These are phyloP conservation scores for Lissonota sp. DNA, from an alignment of 2,888 invertebrate genomes.

Conservation along the genomic window DNA sequence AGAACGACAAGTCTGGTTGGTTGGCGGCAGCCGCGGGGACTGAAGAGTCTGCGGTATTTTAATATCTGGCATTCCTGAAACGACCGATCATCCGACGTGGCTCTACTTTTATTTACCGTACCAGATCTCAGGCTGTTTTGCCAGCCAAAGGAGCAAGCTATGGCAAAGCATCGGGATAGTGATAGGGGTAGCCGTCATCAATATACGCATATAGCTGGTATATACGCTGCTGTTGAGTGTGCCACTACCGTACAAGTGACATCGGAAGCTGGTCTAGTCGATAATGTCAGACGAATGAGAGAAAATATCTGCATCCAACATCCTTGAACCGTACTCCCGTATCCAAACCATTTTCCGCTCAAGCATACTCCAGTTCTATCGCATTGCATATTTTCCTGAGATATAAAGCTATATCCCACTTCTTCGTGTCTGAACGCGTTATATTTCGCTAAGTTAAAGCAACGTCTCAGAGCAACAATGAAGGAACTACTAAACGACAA, in stretches of 20 bases:
- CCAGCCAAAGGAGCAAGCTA: constrained; percentile 22
- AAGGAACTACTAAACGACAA: too few relatives aligned
- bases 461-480: too few relatives aligned
- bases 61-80: constrained; percentile 83
- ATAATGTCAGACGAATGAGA: constrained; percentile 3
- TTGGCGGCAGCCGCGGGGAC: constrained; percentile 70
- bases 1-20: constrained; percentile 55
- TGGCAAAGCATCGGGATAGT: constrained; percentile 16
- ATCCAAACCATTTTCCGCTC: too few relatives aligned
- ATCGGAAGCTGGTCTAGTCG: constrained; percentile 18
- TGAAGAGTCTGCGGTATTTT: constrained; percentile 82
- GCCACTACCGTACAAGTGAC: constrained; percentile 23
- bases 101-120: constrained; percentile 65
- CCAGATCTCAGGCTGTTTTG: constrained; percentile 48
- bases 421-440: too few relatives aligned
- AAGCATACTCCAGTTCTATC: too few relatives aligned
- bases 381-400: too few relatives aligned
- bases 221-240: constrained; percentile 1
- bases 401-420: too few relatives aligned
- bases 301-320: too few relatives aligned
- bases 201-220: constrained; percentile 43
- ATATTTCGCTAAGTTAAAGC: too few relatives aligned
- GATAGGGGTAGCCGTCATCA: constrained; percentile 37
- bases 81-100: constrained; percentile 78
- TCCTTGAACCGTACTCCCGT: too few relatives aligned